phyloP scores from a whole-genome alignment of 1,140 invertebrate genomes.

The Drosophila bifasciata region DNA sequence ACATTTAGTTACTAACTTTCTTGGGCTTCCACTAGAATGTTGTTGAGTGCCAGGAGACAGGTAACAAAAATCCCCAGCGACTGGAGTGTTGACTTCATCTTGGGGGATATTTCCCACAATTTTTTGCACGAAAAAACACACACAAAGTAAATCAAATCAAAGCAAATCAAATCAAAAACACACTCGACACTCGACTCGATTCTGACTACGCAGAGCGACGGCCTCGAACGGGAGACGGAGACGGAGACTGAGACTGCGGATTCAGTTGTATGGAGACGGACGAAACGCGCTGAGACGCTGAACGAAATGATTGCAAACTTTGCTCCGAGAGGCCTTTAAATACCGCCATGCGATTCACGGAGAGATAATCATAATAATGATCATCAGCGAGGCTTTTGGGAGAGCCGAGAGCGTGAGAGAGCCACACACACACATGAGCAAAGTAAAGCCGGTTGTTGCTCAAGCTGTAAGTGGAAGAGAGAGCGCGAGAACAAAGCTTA shows the following conservation, averaged over 20 bases:
- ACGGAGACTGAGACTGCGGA: too few species aligned
- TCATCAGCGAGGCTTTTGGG: not conserved
- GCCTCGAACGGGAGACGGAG: conserved; percentile 28
- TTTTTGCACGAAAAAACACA: conserved; percentile 6
- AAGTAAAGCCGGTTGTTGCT: too few species aligned
- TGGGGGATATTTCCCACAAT: conserved; percentile 38
- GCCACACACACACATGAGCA: too few species aligned
- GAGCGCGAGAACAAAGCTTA: too few species aligned
- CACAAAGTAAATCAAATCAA: not conserved
- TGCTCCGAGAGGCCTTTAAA: conserved; percentile 31
- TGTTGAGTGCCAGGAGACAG: conserved; percentile 25
- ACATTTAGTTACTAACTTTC: conserved; percentile 56
- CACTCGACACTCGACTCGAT: too few species aligned
- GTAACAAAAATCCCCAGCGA: conserved; percentile 35
- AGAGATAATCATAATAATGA: conserved; percentile 16
- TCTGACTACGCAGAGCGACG: conserved; percentile 33
- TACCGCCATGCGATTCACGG: conserved; percentile 5
- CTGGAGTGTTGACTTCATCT: conserved; percentile 42
- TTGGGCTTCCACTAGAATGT: conserved; percentile 52
- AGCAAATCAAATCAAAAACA: conserved; percentile 26
- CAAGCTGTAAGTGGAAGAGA: too few species aligned
- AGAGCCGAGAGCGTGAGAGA: too few species aligned
- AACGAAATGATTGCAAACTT: conserved; percentile 14
- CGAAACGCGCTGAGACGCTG: conserved; percentile 3
- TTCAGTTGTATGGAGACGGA: not conserved